Conservation (phyloP, 2,797 vertebrate species). For the Sebastes baramenuke region DNA sequence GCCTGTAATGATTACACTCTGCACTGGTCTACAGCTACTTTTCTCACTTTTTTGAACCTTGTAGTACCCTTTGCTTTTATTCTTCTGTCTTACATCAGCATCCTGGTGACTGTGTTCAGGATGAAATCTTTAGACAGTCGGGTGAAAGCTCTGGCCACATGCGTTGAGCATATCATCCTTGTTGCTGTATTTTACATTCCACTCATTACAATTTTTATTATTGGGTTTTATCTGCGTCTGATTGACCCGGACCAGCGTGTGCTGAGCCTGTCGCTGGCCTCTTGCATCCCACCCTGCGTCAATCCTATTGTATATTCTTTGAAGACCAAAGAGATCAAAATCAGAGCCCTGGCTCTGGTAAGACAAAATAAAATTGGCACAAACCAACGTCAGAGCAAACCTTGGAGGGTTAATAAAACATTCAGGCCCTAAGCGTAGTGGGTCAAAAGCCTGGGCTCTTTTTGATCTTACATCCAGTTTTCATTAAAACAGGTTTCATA, state of each 20-base stretch:
- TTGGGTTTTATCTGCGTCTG: constrained; percentile 58
- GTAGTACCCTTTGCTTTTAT: constrained; percentile 62
- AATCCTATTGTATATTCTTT: constrained; percentile 80
- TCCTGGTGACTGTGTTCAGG: constrained; percentile 70
- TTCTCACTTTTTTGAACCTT: background rate
- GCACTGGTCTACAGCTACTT: constrained; percentile 57
- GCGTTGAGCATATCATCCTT: constrained; percentile 71
- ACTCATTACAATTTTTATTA: constrained; percentile 54
- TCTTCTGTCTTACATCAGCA: constrained; percentile 63
- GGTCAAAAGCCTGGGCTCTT: background rate
- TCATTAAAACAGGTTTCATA: background rate
- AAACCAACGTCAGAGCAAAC: background rate
- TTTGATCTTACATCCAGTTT: background rate
- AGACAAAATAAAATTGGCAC: constrained; percentile 19
- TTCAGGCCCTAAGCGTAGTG: background rate
- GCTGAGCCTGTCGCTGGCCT: constrained; percentile 72
- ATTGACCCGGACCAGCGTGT: constrained; percentile 68
- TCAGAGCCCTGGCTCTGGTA: constrained; percentile 39
- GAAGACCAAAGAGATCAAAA: constrained; percentile 75
- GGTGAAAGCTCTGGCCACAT: constrained; percentile 73
- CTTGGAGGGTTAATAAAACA: background rate
- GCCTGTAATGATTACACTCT: constrained; percentile 69
- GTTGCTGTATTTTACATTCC: constrained; percentile 78
- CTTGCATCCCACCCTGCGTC: constrained; percentile 73
- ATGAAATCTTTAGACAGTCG: constrained; percentile 73